Base-by-base conservation (phyloP, 2,113 vertebrate genomes). In the Struthidea cinerea region DNA sequence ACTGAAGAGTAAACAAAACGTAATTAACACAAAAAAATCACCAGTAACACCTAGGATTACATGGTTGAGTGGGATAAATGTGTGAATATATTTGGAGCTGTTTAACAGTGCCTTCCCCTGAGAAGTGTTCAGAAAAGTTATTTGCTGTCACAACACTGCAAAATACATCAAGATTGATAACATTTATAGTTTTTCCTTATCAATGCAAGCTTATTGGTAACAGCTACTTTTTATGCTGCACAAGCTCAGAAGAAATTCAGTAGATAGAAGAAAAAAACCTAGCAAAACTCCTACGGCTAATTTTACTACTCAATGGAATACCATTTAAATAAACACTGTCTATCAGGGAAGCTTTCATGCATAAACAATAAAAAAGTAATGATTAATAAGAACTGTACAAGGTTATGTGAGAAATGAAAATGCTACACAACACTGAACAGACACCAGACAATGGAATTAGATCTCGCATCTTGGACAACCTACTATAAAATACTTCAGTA, bases 1-100 rank as follows among this genome's bases (percentile, higher is more conserved):
- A 57, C 10, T 46, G 84, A 84, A 92, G 68, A 44, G 83, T 93
- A 97, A 97, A 97, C 94, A 97, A 95, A 94, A 93, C 50, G 79
- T 71, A 96, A 96, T 93, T 94, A 87, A 95, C 63, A 83, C 46
- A 60, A 89, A 84, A 92, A 93, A 96, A 57, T 73, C 79, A 91
- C 90, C 82, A 92, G 13, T 70, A 95, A 57, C 57, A 84, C 79
- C 90, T 53, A 79, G 84, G 81, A 92, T 92, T 96, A 94, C 81
- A 91, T 6, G 24, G 75, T 84, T 94, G 97, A 92, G 73, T 79
- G 78, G 93, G 68, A 93, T 94, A 95, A 96, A 92, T 74, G 46
- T 41, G 35, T 3, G 7, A 73, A 82, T 83, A 14, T 28, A 75
- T 70, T 71, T 77, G 67, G 47, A 95, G 47, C 57, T 70, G n/a